Evolutionary conservation across 1,140 invertebrate genomes (phyloP).

Genomic region (Anoplolepis gracilipes): DNA sequence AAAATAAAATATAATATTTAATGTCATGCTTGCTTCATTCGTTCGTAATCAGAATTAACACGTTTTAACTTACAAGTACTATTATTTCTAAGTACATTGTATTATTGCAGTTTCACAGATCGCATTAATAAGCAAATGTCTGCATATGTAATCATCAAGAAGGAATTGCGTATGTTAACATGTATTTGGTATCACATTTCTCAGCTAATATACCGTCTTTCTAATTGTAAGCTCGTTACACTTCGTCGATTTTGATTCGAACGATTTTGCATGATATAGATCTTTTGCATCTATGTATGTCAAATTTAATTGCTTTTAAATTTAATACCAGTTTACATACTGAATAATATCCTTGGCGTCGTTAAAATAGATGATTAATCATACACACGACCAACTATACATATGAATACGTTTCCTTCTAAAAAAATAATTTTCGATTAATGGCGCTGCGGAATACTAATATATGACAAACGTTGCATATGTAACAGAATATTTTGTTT

Average conservation of each 20-base stretch:
- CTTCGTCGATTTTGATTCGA: constrained; percentile 58
- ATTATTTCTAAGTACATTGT: constrained; percentile 67
- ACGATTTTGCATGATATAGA: constrained; percentile 19
- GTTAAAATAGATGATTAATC: constrained; percentile 31
- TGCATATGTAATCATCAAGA: constrained; percentile 61
- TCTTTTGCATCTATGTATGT: constrained; percentile 61
- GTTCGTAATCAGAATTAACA: not conserved
- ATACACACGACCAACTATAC: not conserved
- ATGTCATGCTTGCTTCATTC: not conserved
- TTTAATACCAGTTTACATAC: constrained; percentile 12
- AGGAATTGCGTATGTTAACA: constrained; percentile 39
- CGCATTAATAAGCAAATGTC: constrained; percentile 71
- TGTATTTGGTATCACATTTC: constrained; percentile 62
- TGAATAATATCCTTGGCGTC: not conserved
- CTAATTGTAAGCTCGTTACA: not conserved
- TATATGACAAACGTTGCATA: not conserved
- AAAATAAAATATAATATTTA: not conserved
- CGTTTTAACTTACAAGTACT: constrained; percentile 46
- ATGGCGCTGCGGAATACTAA: not conserved
- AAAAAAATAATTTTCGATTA: constrained; percentile 7
- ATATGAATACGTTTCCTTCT: not conserved
- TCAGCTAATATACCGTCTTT: constrained; percentile 17
- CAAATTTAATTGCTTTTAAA: too few species aligned
- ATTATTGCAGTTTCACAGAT: constrained; percentile 47
- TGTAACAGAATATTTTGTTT: too few species aligned